phyloP scores from a whole-genome alignment of 64 coral and sea anemone species.

The Platygyra sinensis region DNA sequence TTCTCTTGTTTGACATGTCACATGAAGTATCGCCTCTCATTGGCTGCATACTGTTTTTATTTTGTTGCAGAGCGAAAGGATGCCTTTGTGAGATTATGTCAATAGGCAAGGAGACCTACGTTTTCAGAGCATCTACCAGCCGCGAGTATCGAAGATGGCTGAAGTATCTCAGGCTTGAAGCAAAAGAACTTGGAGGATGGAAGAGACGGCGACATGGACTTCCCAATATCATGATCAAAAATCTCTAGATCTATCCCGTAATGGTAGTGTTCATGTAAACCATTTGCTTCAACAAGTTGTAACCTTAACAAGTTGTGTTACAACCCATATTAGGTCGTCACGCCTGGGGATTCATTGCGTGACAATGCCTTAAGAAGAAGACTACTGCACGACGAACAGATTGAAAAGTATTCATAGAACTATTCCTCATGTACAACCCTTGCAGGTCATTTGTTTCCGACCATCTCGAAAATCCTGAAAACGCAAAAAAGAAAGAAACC shows the following conservation, averaged over 20 bases:
- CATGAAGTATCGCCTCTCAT: background rate
- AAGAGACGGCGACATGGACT: constrained; percentile 78
- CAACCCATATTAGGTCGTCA: no score
- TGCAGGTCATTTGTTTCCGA: no score
- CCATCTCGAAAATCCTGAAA: no score
- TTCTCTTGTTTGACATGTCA: background rate
- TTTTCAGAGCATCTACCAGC: constrained; percentile 63
- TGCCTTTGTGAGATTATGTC: constrained; percentile 72
- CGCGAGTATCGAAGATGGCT: constrained; percentile 75
- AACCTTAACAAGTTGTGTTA: no score
- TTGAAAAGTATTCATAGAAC: no score
- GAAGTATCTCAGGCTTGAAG: constrained; percentile 73
- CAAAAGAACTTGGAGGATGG: constrained; percentile 80
- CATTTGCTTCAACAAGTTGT: no score
- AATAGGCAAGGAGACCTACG: constrained; percentile 75
- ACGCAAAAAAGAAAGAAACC: no score
- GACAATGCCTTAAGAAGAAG: no score
- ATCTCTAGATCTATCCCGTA: constrained; percentile 30
- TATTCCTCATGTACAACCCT: no score
- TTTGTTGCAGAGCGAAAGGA: constrained; percentile 76
- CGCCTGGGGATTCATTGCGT: no score
- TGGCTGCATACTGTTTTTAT: background rate
- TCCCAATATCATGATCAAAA: constrained; percentile 93
- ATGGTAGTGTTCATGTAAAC: no score
- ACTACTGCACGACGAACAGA: no score